These are phyloP conservation scores for Lutraria rhynchaena DNA, from an alignment of 1,140 invertebrate genomes.

Conservation along the genomic window DNA sequence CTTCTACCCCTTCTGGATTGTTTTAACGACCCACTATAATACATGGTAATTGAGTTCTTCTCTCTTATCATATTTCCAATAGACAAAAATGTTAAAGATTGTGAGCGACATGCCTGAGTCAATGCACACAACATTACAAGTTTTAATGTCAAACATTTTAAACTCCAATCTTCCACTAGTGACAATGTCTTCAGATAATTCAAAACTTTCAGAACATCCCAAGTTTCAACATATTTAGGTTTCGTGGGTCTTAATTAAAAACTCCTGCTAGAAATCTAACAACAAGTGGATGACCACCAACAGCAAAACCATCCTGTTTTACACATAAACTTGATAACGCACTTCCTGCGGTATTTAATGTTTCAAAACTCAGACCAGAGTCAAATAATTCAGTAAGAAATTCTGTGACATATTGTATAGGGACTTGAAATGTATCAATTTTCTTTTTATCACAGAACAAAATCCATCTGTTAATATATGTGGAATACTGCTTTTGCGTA, in stretches of 20 bases:
- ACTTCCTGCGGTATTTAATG: conserved; percentile 56
- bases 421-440: background rate
- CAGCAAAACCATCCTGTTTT: conserved; percentile 7
- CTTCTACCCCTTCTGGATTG: no score
- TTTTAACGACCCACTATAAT: no score
- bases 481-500: background rate
- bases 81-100: no score
- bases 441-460: background rate
- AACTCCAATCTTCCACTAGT: conserved; percentile 11
- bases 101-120: no score
- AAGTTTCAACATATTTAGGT: conserved; percentile 45
- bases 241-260: conserved; percentile 46
- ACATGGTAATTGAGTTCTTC: no score
- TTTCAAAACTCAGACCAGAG: conserved; percentile 37
- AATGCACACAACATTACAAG: no score
- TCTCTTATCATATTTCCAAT: no score
- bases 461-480: conserved; percentile 4
- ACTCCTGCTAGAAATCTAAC: conserved; percentile 59
- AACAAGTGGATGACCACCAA: conserved; percentile 53
- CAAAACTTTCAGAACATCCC: conserved; percentile 60
- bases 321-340: conserved; percentile 49
- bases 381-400: conserved; percentile 54
- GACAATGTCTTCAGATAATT: conserved; percentile 22
- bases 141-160: conserved; percentile 52
- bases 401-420: background rate